Evolutionary conservation across 2,113 vertebrate species (phyloP), one percentile per base, ranked within the genome.

Genomic region (Platichthys stellatus): DNA sequence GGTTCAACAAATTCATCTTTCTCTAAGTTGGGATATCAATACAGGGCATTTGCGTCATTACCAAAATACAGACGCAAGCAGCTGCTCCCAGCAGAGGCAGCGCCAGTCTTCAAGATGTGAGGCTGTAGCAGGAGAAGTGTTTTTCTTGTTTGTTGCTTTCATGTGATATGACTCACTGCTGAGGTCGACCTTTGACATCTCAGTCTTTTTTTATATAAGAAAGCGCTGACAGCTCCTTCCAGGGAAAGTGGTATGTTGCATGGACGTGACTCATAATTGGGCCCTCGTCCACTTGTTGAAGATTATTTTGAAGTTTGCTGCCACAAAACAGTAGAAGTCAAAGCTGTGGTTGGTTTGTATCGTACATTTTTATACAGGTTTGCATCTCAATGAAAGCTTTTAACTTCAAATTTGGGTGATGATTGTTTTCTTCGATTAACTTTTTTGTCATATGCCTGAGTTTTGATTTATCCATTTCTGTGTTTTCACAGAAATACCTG

Each of bases 21-120:
- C 84, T 64, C 69, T 72, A 78, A 54, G 63, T 72, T 17, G 5
- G 59, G 71, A 31, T 78, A 85, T 83, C 47, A 51, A 72, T 63
- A 57, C 69, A 70, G 51, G 72, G 62, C 76, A 81, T 83, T 71
- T 83, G 81, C 81, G 69, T 88, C 83, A 88, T 79, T 43, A 18
- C 51, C 75, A 80, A 51, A 78, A 51, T 49, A 70, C 62, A 66
- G 74, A 84, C 58, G 43, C 72, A 74, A 71, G 78, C 78, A 82
- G 81, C 76, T 74, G 67, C 72, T 76, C 72, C 57, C 54, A 78
- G 54, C 76, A 83, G 64, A 78, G 51, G 31, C 74, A 54, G 14
- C 1, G 1, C 4, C 53, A 10, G n/a, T 53, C 54, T 63, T 68
- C 12, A 57, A 76, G 60, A 69, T 65, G 23, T 56, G 53, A 78